phyloP scores from a whole-genome alignment of 2,113 vertebrate genomes.

The Campylorhamphus procurvoides region DNA sequence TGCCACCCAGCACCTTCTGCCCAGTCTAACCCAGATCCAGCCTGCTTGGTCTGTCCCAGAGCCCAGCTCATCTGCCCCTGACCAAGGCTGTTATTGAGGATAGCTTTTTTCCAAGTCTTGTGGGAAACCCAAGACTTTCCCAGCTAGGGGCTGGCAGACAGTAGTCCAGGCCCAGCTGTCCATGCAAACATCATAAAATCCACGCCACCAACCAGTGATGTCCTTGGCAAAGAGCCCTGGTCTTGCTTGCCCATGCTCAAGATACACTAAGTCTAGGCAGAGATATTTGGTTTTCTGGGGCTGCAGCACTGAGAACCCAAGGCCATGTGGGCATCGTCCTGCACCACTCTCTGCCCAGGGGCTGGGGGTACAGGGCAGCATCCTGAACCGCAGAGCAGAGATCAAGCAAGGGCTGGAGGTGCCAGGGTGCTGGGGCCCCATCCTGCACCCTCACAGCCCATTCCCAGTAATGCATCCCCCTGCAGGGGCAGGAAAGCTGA shows the following conservation, averaged over 20 bases:
- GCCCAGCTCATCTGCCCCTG: background rate
- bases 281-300: background rate
- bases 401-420: background rate
- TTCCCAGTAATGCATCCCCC: background rate
- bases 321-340: background rate
- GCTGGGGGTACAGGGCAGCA: fast-evolving
- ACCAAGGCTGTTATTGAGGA: background rate
- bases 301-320: fast-evolving
- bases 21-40: background rate
- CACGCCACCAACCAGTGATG: fast-evolving
- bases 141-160: background rate
- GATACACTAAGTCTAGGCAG: fast-evolving
- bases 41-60: background rate
- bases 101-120: background rate
- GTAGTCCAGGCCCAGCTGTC: background rate
- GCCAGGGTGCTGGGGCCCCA: fast-evolving
- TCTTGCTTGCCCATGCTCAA: fast-evolving
- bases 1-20: background rate
- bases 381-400: background rate
- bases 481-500: fast-evolving
- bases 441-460: background rate
- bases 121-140: fast-evolving
- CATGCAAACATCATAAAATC: background rate
- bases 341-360: background rate
- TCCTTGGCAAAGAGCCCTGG: background rate